Percentiles rank a stretch among this genome's conserved stretches.
These are phyloP conservation scores for Hapalemur alaotrensis DNA, from an alignment of 2,797 vertebrate genomes.

Conservation along the genomic window DNA sequence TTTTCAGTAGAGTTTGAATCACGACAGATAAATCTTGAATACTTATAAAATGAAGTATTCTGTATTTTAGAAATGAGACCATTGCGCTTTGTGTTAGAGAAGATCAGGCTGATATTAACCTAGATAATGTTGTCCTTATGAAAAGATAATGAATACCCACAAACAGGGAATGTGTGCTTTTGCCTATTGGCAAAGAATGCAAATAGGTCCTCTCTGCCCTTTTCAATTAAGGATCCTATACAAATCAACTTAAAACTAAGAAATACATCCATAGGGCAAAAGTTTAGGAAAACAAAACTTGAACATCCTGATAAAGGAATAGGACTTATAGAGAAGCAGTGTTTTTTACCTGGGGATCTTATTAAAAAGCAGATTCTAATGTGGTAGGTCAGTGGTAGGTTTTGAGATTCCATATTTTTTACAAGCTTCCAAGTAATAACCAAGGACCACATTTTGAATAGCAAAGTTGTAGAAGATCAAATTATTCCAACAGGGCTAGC, in stretches of 20 bases:
- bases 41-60: neutral
- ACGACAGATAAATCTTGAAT: neutral
- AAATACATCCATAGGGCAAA: neutral
- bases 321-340: neutral
- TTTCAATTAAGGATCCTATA: slow-evolving; percentile 3
- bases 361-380: slow-evolving; percentile 1
- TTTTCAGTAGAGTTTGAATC: neutral
- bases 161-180: neutral
- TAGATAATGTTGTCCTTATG: neutral
- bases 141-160: neutral
- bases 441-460: neutral
- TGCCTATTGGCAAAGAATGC: neutral
- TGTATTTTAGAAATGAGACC: neutral
- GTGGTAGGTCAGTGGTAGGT: neutral
- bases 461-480: neutral
- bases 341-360: neutral
- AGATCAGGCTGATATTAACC: neutral
- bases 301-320: neutral
- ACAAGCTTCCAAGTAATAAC: slow-evolving; percentile 21
- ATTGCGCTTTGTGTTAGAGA: neutral
- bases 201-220: neutral
- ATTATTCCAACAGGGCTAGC: neutral
- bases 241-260: slow-evolving; percentile 32
- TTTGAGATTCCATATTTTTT: slow-evolving; percentile 11
- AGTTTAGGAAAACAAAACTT: neutral